Evolutionary conservation across 2,113 vertebrate species (phyloP).

Genomic region (Regulus satrapa): DNA sequence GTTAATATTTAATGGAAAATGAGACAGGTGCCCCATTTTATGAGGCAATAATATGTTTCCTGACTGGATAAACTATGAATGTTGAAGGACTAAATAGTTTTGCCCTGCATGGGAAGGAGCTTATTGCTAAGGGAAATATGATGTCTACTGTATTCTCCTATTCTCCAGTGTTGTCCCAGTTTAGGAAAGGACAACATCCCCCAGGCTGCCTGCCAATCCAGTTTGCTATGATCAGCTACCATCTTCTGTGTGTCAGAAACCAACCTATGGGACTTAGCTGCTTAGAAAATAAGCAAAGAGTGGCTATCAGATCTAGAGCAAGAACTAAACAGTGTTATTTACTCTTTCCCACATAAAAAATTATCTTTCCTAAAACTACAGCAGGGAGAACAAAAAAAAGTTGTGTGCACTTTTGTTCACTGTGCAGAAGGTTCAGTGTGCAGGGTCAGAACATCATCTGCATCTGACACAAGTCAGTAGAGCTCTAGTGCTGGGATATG

Average conservation of each 20-base stretch:
- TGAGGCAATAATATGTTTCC: not conserved
- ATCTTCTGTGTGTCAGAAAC: not conserved
- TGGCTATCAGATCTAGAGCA: not conserved
- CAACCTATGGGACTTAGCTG: not conserved
- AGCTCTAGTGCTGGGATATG: not conserved
- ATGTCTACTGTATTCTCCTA: not conserved
- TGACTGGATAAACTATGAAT: not conserved
- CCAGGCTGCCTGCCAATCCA: not conserved
- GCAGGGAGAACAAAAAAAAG: not conserved
- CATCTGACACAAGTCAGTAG: not conserved
- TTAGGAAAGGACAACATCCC: not conserved
- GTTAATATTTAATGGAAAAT: constrained; percentile 66
- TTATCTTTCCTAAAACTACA: not conserved
- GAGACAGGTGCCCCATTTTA: constrained; percentile 47
- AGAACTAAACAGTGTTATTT: not conserved
- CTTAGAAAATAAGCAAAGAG: not conserved
- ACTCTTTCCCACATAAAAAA: not conserved
- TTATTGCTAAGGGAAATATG: not conserved
- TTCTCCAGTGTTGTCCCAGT: not conserved
- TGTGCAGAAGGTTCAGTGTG: not conserved
- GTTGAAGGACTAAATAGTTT: not conserved
- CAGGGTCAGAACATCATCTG: not conserved
- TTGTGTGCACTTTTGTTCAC: not conserved
- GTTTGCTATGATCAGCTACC: not conserved
- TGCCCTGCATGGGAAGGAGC: not conserved